Evolutionary conservation across 2,113 vertebrate genomes (phyloP).

Genomic region (Syngnathus scovelli): DNA sequence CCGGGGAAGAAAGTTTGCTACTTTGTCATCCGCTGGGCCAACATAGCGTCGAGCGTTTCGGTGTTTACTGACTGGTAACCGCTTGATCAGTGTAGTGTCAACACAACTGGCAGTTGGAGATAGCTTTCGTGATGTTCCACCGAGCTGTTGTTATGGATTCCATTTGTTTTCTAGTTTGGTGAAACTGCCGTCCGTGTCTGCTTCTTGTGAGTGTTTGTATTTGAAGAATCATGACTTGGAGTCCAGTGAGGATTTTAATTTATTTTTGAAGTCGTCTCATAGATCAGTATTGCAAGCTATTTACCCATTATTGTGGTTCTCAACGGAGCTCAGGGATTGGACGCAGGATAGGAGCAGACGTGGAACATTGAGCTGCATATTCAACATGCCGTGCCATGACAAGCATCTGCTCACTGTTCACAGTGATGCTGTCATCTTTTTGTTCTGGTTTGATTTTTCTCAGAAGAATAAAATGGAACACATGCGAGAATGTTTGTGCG

Average conservation of each 20-base stretch:
- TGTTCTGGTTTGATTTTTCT: conserved; percentile 1
- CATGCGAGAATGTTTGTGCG: neutral
- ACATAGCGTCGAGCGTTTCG: too few relatives aligned
- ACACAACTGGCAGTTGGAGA: too few relatives aligned
- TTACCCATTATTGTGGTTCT: conserved; percentile 14
- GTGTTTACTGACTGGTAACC: too few relatives aligned
- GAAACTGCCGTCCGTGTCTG: too few relatives aligned
- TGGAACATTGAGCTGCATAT: conserved; percentile 25
- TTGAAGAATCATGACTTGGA: too few relatives aligned
- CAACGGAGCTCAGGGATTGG: conserved; percentile 15
- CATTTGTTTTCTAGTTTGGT: too few relatives aligned
- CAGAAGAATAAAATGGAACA: conserved; percentile 5
- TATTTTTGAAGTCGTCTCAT: neutral
- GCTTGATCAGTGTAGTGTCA: too few relatives aligned
- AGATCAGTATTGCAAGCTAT: conserved; percentile 4
- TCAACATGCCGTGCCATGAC: conserved; percentile 16
- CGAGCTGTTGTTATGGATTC: too few relatives aligned
- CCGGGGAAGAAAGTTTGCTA: too few relatives aligned
- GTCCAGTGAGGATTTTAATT: neutral
- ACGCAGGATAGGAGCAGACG: conserved; percentile 20
- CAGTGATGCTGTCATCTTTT: conserved; percentile 12
- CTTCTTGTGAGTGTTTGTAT: too few relatives aligned
- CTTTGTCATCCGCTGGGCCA: too few relatives aligned
- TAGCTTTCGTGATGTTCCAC: too few relatives aligned
- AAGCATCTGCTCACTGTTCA: conserved; percentile 21